phyloP scores from a whole-genome alignment of 2,797 vertebrate species.

The Danio jaintianensis region DNA sequence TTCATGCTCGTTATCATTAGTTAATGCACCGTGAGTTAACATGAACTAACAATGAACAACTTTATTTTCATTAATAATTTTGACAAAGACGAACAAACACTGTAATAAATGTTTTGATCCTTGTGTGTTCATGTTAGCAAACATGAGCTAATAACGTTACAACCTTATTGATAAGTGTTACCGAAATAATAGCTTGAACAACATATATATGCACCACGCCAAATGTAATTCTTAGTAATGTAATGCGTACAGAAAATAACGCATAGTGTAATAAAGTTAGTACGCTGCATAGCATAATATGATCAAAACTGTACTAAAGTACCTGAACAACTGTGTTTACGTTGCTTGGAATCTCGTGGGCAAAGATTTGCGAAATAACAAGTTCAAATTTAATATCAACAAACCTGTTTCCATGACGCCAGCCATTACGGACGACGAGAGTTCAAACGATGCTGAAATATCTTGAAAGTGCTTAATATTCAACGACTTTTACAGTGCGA shows the following conservation, averaged over 20 bases:
- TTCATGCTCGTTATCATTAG: too few species aligned
- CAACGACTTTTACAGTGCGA: not conserved
- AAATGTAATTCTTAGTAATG: not conserved
- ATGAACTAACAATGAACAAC: too few species aligned
- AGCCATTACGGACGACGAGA: constrained; percentile 20
- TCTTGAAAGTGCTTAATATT: not conserved
- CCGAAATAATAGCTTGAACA: not conserved
- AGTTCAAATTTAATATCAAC: not conserved
- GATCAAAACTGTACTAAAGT: not conserved
- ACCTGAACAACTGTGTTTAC: not conserved
- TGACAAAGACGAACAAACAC: too few species aligned
- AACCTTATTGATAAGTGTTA: too few species aligned
- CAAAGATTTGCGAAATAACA: not conserved
- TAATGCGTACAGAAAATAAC: not conserved
- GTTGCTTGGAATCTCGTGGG: too few species aligned
- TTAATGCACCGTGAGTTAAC: too few species aligned
- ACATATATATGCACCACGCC: too few species aligned
- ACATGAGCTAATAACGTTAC: too few species aligned
- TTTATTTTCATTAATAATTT: too few species aligned
- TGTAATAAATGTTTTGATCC: too few species aligned
- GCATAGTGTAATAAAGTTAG: not conserved
- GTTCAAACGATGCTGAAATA: not conserved
- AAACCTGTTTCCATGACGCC: constrained; percentile 78
- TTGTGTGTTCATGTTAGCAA: too few species aligned
- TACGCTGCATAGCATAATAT: not conserved